These are phyloP conservation scores for Bujurquina vittata DNA, from an alignment of 2,113 vertebrate species.

Conservation along the genomic window DNA sequence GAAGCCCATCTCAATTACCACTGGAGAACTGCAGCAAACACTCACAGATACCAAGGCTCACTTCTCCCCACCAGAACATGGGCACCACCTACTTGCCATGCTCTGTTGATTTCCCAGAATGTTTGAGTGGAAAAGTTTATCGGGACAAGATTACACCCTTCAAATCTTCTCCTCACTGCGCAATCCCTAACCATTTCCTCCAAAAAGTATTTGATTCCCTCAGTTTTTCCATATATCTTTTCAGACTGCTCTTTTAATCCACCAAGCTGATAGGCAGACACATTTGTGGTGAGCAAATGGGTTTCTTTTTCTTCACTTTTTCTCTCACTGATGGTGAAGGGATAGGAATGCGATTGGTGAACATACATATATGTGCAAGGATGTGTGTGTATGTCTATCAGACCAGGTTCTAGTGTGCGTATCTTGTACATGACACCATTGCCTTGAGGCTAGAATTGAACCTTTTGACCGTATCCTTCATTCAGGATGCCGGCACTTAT, in stretches of 20 bases:
- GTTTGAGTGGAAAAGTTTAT: slow-evolving; percentile 71
- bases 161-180: slow-evolving; percentile 26
- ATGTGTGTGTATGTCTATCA: slow-evolving; percentile 13
- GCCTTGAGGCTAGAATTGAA: slow-evolving; percentile 68
- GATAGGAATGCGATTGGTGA: slow-evolving; percentile 44
- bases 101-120: slow-evolving; percentile 69
- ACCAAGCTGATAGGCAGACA: slow-evolving; percentile 2
- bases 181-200: neutral
- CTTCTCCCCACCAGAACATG: slow-evolving; percentile 39
- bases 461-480: slow-evolving; percentile 67
- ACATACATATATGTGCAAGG: slow-evolving; percentile 9
- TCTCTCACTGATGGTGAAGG: slow-evolving; percentile 22
- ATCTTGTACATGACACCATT: slow-evolving; percentile 47
- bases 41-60: neutral
- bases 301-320: neutral
- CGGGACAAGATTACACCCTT: slow-evolving; percentile 59
- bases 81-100: slow-evolving; percentile 52
- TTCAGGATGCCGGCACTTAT: slow-evolving; percentile 67
- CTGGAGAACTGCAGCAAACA: slow-evolving; percentile 42
- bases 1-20: slow-evolving; percentile 45
- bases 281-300: slow-evolving; percentile 26
- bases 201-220: slow-evolving; percentile 17
- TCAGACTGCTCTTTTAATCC: slow-evolving; percentile 22
- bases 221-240: slow-evolving; percentile 46
- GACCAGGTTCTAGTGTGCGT: slow-evolving; percentile 10